Percentiles rank a stretch among this genome's conserved stretches.
phyloP scores from a whole-genome alignment of 2,797 vertebrate species.

The Liparis tanakae region DNA sequence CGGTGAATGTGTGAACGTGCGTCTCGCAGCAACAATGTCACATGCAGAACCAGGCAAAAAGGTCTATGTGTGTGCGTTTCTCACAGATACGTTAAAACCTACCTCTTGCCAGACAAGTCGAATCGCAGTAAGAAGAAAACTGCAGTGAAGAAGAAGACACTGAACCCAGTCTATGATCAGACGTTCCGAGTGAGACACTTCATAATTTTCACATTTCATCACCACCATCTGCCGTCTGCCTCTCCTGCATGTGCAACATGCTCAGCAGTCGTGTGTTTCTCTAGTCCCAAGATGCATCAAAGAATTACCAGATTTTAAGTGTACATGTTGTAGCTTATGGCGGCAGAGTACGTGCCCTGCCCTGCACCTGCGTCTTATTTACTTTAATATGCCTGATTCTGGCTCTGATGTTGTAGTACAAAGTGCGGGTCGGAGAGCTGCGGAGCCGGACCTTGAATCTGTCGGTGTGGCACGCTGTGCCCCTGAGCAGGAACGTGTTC shows the following conservation, averaged over 20 bases:
- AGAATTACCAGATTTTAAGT: background rate
- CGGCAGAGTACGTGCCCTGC: background rate
- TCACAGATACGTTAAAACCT: conserved; percentile 93
- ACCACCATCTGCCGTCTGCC: conserved; percentile 4
- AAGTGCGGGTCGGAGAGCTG: conserved; percentile 86
- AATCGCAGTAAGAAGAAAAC: conserved; percentile 94
- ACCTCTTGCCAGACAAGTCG: conserved; percentile 94
- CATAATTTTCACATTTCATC: conserved; percentile 34
- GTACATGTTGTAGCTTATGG: background rate
- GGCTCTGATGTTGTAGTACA: conserved; percentile 83
- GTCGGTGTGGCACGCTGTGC: conserved; percentile 94
- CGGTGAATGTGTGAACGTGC: conserved; percentile 18
- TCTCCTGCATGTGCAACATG: background rate
- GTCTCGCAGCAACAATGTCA: conserved; percentile 1
- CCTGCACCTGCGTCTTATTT: background rate
- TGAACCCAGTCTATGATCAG: conserved; percentile 94
- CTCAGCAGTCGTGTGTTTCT: conserved; percentile 2
- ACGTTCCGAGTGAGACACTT: conserved; percentile 86
- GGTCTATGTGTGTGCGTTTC: conserved; percentile 25
- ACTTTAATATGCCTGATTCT: background rate
- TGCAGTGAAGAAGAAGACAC: conserved; percentile 89
- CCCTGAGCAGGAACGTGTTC: conserved; percentile 91
- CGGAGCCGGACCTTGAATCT: conserved; percentile 89
- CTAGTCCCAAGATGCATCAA: background rate
- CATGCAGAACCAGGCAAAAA: conserved; percentile 4